Evolutionary conservation across 2,888 invertebrate species (phyloP), one percentile per base, ranked within the genome.

Genomic region (Enchytraeus crypticus): DNA sequence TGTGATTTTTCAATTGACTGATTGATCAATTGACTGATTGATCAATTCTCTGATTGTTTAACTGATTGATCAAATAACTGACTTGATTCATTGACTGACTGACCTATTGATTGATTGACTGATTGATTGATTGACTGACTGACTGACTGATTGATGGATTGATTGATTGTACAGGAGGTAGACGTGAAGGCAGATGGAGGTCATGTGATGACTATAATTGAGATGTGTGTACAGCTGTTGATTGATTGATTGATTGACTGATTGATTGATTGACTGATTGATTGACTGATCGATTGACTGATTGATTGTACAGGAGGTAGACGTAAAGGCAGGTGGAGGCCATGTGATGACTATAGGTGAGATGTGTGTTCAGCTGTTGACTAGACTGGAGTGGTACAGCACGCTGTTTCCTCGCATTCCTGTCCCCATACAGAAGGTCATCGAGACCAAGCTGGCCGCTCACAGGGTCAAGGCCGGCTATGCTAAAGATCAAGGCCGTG

Each of bases 121-220:
- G n/a, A n/a, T n/a, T n/a, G n/a, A n/a, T n/a, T n/a, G n/a, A n/a
- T n/a, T n/a, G n/a, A n/a, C n/a, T n/a, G n/a, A n/a, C n/a, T n/a
- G n/a, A n/a, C n/a, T n/a, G n/a, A n/a, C n/a, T n/a, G n/a, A n/a
- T n/a, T n/a, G n/a, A n/a, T n/a, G n/a, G n/a, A n/a, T n/a, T n/a
- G n/a, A n/a, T n/a, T n/a, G n/a, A n/a, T n/a, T n/a, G 5, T 75
- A n/a, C 77, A 87, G 84, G 92, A 95, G 77, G 83, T 99, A 67
- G 98, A 98, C 77, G 95, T 95, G 0, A 91, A 96, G 77, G 97
- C 98, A 21, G 98, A 97, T 18, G 93, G 96, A 49, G 97, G 97
- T 14, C 92, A 93, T 78, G 82, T 83, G 60, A 89, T 95, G 84
- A 88, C 88, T 27, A 88, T 99, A 61, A 98, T 98, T 0, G 89